Evolutionary conservation across 2,797 vertebrate species (phyloP), one percentile per base, ranked within the genome.

Genomic region (Schizopygopsis pylzovi): DNA sequence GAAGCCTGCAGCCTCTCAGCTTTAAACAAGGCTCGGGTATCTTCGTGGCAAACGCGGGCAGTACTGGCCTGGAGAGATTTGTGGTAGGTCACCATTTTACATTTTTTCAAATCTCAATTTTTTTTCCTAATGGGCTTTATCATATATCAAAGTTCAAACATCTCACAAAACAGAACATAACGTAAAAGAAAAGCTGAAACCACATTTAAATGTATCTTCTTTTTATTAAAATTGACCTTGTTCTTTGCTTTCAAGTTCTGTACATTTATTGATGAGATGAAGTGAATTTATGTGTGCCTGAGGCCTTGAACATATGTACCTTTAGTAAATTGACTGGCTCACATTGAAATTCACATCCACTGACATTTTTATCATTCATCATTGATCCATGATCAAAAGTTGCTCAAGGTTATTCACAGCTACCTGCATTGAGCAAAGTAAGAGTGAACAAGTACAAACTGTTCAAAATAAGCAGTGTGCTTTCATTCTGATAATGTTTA

Each of bases 11-110:
- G 83, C 91, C 96, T n/a, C 92, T 99, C 85, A 93, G 90, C 6
- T 98, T 99, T 8, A 95, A 98, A 86, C 86, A 96, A 88, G 97
- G 96, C 70, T 97, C 97, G 0, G 98, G 97, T 28, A 95, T 99
- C 95, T 99, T 99, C 33, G 95, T 99, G 16, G 98, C 98, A 81
- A 98, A 96, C 3, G 97, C 97, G 0, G 98, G 98, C 52, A 97
- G 96, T 18, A 97, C 97, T 0, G 97, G 97, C 28, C 86, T 98
- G 92, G 91, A 95, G 63, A 96, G 92, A 91, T 99, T 99, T 94
- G 97, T 95, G 82, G 98, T 99, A 92, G 97, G 98, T 97, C 82
- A 72, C 39, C 25, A 28, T 82, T 61, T 28, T 10, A 67, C 5
- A 16, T 65, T 63, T 67, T 20, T 37, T 25, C 7, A 67, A 63